Percentiles rank a stretch among this genome's conserved stretches.
phyloP scores from a whole-genome alignment of 1,140 invertebrate species.

The Coenobita brevimanus region DNA sequence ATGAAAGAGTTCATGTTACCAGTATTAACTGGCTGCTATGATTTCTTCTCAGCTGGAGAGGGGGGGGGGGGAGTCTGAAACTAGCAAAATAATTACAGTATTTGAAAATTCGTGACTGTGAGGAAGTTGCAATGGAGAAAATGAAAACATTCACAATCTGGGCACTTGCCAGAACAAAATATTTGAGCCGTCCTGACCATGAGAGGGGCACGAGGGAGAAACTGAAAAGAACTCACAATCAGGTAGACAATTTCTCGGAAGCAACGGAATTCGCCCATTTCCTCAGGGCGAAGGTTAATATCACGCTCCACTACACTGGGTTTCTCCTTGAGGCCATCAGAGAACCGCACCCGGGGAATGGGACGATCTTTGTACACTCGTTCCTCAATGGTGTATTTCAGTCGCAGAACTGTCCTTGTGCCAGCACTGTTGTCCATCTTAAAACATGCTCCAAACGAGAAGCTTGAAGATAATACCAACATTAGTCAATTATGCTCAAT shows the following conservation, averaged over 20 bases:
- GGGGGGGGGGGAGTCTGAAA: no score
- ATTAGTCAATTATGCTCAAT: no score
- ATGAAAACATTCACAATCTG: no score
- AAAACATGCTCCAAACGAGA: constrained; percentile 91
- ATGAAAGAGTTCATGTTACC: no score
- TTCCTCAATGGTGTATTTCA: constrained; percentile 88
- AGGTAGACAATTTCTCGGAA: constrained; percentile 79
- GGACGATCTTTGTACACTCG: constrained; percentile 84
- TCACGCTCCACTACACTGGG: constrained; percentile 73
- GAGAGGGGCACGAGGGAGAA: no score
- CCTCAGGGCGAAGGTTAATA: constrained; percentile 77
- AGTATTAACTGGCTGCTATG: no score
- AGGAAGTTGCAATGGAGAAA: no score
- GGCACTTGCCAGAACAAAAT: neutral
- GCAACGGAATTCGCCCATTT: constrained; percentile 87
- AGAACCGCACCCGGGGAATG: constrained; percentile 87
- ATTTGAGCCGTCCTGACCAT: no score
- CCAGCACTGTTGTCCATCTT: constrained; percentile 81
- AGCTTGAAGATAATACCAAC: constrained; percentile 76
- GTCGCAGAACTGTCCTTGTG: constrained; percentile 75
- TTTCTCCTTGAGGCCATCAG: constrained; percentile 72
- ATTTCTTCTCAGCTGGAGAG: no score
- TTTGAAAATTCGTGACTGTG: no score
- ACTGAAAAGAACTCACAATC: constrained; percentile 68
- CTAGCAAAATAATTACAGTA: no score